Evolutionary conservation across 2,797 vertebrate species (phyloP).

Genomic region (Cyclura pinguis): DNA sequence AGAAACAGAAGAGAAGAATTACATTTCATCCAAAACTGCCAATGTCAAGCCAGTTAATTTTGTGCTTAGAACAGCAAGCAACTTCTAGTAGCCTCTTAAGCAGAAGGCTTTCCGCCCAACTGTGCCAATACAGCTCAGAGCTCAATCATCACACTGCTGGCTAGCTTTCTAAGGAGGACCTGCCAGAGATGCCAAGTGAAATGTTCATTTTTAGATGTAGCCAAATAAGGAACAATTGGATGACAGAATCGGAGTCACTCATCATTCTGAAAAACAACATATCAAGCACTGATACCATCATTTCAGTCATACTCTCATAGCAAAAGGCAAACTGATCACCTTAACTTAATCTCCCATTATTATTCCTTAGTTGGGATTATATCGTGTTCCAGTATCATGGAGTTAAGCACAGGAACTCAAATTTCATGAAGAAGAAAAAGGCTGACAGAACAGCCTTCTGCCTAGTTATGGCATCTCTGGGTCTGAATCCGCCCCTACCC

Average conservation of each 20-base stretch:
- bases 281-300: neutral
- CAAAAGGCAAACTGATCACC: neutral
- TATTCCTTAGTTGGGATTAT: no score
- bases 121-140: slow-evolving; percentile 4
- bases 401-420: neutral
- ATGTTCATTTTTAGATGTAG: neutral
- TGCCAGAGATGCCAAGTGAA: slow-evolving; percentile 1
- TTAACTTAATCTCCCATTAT: neutral
- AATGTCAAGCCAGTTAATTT: slow-evolving; percentile 31
- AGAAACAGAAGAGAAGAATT: neutral
- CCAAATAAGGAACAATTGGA: neutral
- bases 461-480: no score
- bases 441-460: no score
- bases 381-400: neutral
- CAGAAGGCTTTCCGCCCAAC: neutral
- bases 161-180: neutral
- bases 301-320: neutral
- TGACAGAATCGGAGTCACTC: neutral
- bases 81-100: neutral
- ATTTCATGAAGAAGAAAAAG: neutral
- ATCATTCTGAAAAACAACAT: neutral
- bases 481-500: no score
- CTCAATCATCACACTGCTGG: neutral
- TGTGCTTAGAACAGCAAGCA: slow-evolving; percentile 6
- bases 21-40: slow-evolving; percentile 3